Evolutionary conservation across 2,888 invertebrate species (phyloP).

Genomic region (Agrochola litura): DNA sequence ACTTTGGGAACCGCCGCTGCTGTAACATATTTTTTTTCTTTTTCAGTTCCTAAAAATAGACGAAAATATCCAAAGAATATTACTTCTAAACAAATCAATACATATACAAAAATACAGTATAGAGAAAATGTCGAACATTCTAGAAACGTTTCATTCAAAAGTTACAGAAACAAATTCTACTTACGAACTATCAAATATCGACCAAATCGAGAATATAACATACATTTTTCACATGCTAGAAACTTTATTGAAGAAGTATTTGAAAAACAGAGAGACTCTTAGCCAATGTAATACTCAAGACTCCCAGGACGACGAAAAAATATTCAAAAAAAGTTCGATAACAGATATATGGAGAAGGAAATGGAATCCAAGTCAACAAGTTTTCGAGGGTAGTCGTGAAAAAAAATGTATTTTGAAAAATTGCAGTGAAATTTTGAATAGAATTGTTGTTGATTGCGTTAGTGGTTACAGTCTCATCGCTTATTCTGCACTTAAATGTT

Average conservation of each 20-base stretch:
- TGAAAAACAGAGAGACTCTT: constrained; percentile 57
- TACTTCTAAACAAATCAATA: constrained; percentile 79
- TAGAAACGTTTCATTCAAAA: constrained; percentile 71
- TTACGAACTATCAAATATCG: constrained; percentile 75
- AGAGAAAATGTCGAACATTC: constrained; percentile 75
- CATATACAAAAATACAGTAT: constrained; percentile 81
- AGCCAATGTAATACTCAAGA: constrained; percentile 65
- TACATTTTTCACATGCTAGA: constrained; percentile 82
- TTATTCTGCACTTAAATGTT: constrained; percentile 83
- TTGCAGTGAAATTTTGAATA: constrained; percentile 80
- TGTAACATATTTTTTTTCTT: not conserved
- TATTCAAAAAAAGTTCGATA: constrained; percentile 77
- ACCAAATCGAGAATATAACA: constrained; percentile 76
- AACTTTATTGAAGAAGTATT: constrained; percentile 74
- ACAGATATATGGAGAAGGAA: constrained; percentile 83
- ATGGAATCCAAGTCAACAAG: constrained; percentile 78
- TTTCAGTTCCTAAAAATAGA: constrained; percentile 83
- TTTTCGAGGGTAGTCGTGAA: constrained; percentile 67
- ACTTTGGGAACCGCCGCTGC: too few relatives aligned
- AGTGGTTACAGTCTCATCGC: constrained; percentile 81
- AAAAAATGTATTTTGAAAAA: constrained; percentile 72
- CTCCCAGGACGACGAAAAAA: constrained; percentile 71
- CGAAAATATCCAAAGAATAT: constrained; percentile 75
- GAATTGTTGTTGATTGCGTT: constrained; percentile 80
- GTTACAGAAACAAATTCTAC: constrained; percentile 65